These are phyloP conservation scores for Polia nebulosa DNA, from an alignment of 2,888 invertebrate species.

Conservation along the genomic window DNA sequence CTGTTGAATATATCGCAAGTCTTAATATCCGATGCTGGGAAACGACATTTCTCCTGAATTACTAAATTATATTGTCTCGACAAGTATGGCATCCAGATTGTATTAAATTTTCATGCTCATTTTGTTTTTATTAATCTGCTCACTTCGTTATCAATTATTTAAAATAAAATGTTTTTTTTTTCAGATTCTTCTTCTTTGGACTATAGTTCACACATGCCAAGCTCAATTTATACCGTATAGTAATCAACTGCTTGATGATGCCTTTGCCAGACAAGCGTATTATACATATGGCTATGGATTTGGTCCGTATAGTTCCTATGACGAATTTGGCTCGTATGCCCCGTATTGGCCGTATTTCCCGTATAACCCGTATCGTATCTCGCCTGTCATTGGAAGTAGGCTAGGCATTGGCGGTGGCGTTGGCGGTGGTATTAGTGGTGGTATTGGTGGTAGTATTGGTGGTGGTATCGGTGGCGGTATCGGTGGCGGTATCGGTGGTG, in stretches of 20 bases:
- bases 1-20: neutral
- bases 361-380: neutral
- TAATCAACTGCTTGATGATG: neutral
- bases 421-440: neutral
- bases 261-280: neutral
- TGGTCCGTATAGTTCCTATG: neutral
- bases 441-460: neutral
- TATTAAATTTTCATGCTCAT: neutral
- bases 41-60: neutral
- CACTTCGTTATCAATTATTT: neutral
- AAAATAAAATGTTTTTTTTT: slow-evolving; percentile 11
- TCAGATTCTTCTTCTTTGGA: slow-evolving; percentile 32
- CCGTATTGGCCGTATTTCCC: neutral
- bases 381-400: neutral
- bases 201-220: slow-evolving; percentile 6
- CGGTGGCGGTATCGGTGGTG: neutral
- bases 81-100: neutral
- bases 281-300: slow-evolving; percentile 2
- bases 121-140: neutral
- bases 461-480: neutral
- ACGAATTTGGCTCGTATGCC: neutral
- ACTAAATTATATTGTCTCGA: neutral
- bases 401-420: neutral
- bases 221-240: neutral
- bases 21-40: neutral